Conservation (phyloP, 2,797 vertebrate genomes). For the Anas flavirostris region DNA sequence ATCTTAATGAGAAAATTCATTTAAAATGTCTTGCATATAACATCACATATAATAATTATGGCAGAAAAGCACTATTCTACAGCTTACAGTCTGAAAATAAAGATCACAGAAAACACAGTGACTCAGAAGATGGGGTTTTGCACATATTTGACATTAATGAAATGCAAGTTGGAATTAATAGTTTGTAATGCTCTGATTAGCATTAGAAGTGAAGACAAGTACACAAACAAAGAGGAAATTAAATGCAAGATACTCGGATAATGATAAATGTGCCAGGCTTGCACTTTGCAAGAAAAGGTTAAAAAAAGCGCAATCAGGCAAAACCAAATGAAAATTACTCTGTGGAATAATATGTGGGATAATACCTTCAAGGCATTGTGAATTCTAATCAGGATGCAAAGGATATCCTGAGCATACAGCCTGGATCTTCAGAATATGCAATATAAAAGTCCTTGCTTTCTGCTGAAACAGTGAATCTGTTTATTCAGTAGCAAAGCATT, state of each 20-base stretch:
- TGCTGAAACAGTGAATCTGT: neutral
- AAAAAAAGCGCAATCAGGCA: neutral
- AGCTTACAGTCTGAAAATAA: neutral
- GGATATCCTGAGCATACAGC: neutral
- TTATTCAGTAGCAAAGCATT: neutral
- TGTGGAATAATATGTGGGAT: neutral
- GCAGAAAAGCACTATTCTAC: neutral
- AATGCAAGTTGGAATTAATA: constrained; percentile 9
- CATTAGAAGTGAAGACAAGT: constrained; percentile 19
- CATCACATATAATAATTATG: neutral
- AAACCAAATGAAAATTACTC: constrained; percentile 19
- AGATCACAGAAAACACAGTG: neutral
- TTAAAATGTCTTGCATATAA: neutral
- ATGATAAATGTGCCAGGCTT: neutral
- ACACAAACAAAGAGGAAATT: constrained; percentile 17
- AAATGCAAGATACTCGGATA: constrained; percentile 12
- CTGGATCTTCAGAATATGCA: neutral
- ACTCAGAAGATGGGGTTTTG: neutral
- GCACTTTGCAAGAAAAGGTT: neutral
- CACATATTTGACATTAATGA: constrained; percentile 3
- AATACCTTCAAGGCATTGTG: neutral
- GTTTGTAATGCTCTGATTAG: constrained; percentile 19
- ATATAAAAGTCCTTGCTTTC: neutral
- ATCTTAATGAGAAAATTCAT: neutral
- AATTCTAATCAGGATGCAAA: constrained; percentile 6